Evolutionary conservation across 2,888 invertebrate genomes (phyloP).

Genomic region (Diarsia mendica): DNA sequence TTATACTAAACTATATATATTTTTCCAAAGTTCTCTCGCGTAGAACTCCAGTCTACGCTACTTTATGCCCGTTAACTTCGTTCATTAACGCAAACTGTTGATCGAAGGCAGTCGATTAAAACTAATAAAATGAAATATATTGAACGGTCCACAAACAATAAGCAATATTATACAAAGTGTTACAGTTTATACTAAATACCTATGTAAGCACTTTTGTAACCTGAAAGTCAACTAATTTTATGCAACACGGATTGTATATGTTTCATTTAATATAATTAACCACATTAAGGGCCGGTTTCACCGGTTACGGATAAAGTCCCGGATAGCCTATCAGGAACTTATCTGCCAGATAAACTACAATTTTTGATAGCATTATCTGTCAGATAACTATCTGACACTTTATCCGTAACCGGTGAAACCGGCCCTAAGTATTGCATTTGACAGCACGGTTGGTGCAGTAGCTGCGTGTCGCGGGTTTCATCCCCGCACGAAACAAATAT

Average conservation of each 20-base stretch:
- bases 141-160: constrained; percentile 29
- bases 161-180: not conserved
- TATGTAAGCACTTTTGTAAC: not conserved
- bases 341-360: too few relatives aligned
- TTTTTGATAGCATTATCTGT: too few relatives aligned
- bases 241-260: not conserved
- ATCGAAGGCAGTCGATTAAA: constrained; percentile 54
- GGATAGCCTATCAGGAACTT: too few relatives aligned
- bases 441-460: too few relatives aligned
- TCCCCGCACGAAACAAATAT: too few relatives aligned
- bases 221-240: not conserved
- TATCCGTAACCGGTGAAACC: too few relatives aligned
- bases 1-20: constrained; percentile 34
- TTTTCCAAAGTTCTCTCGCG: constrained; percentile 31
- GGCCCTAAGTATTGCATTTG: too few relatives aligned
- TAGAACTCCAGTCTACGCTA: constrained; percentile 24
- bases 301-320: too few relatives aligned
- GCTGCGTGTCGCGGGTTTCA: too few relatives aligned
- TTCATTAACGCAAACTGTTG: constrained; percentile 54
- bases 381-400: too few relatives aligned
- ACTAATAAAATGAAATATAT: constrained; percentile 47
- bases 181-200: not conserved
- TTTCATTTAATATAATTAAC: too few relatives aligned
- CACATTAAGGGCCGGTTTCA: too few relatives aligned
- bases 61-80: constrained; percentile 47